Evolutionary conservation across 2,113 vertebrate genomes (phyloP), one percentile per base, ranked within the genome.

Genomic region (Xiphias gladius): DNA sequence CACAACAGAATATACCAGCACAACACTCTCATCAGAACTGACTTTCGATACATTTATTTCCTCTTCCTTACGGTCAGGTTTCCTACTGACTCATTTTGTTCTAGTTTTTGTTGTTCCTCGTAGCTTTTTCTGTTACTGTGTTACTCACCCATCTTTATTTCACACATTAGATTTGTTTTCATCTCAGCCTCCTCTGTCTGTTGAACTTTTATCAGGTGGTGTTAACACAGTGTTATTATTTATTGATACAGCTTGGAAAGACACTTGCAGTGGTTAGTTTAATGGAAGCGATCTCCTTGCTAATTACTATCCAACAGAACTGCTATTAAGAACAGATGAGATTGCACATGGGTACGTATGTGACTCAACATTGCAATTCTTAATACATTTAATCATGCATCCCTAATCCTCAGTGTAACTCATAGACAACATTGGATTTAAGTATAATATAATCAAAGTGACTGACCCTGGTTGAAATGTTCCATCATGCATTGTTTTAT

Each of bases 51-150:
- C 30, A 39, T 37, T 24, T 26, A 35, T 57, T 73, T 86, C 69
- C 63, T 69, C 55, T 48, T 63, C 46, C 28, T 71, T 19, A 14
- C 30, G 14, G 16, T 58, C 43, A 63, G 10, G 32, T 54, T 66
- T 66, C 32, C 35, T 10, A 52, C 7, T 75, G 80, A 70, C 30
- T 86, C 48, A 58, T 41, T 69, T 46, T 22, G 30, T 62, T 77
- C 35, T 16, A 14, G 30, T 68, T 62, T 35, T 46, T 35, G 13
- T 74, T 46, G 37, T 59, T 78, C 48, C 54, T 30, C 14, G 1
- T 26, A 61, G 26, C 19, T 7, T 22, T 32, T 63, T 30, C 63
- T 69, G 43, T 78, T 12, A 32, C 30, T 0, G 4, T 16, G n/a
- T 32, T 74, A n/a, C 41, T 54, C 69, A 37, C 13, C 41, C 61